Evolutionary conservation across 2,888 invertebrate species (phyloP), one percentile per base, ranked within the genome.

Genomic region (Macropis europaea): DNA sequence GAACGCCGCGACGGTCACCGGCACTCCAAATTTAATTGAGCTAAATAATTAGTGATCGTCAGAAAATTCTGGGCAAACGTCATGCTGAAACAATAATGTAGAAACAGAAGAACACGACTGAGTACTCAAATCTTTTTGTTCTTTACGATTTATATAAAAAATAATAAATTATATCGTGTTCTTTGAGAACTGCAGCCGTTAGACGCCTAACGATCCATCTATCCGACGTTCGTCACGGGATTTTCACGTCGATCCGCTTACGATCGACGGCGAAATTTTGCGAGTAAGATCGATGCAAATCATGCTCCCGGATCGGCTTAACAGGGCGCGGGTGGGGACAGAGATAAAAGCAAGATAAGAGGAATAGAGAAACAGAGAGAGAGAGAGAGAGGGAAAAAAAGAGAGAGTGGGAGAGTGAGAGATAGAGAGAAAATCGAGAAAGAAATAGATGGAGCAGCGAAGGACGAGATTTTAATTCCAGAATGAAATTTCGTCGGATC

Each of bases 221-320:
- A 38, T 22, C 26, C 28, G 63, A 68, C 57, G 28, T 60, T 45
- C 36, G 19, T 30, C 64, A 17, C 17, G 32, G 53, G 48, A 73
- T 76, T 76, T 66, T 13, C 53, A 5, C 17, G 47, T 56, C 63
- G 45, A 79, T 59, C 69, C 52, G 61, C 54, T 68, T 69, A 73
- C 24, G 70, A 70, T 79, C 40, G 61, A 28, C 43, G 38, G 3
- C 30, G 36, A 63, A 64, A 62, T 68, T 53, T 66, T 30, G n/a
- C 36, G 45, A 45, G 34, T 6, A 45, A 38, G 19, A 42, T 30
- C 40, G 36, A 54, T 70, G 71, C 61, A 67, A 72, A 63, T 52
- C 19, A 30, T 17, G 24, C n/a, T 24, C 3, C 7, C 17, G 19
- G 50, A 48, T 60, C 50, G 60, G 68, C 40, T 56, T 45, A 50